Evolutionary conservation across 1,140 invertebrate species (phyloP).

Genomic region (Drosophila funebris): DNA sequence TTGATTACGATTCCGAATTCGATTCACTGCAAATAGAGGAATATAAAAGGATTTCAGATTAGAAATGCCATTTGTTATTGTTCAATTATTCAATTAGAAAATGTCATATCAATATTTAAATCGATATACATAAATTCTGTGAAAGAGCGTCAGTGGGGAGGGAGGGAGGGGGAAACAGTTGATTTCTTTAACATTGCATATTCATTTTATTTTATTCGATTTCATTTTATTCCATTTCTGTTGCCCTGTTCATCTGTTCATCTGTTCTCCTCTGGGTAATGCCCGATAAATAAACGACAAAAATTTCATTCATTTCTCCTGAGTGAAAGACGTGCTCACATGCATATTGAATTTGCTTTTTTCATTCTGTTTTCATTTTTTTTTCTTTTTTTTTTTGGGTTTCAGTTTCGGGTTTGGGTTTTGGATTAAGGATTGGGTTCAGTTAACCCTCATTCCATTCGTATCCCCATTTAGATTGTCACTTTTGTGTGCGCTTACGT

Average conservation of each 20-base stretch:
- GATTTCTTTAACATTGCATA: constrained; percentile 12
- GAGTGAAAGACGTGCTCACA: constrained; percentile 28
- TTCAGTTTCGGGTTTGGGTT: neutral
- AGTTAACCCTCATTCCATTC: neutral
- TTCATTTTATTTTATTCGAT: constrained; percentile 1
- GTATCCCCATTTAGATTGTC: constrained; percentile 45
- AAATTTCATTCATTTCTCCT: constrained; percentile 30
- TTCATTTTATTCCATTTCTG: constrained; percentile 5
- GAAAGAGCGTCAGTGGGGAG: too few relatives aligned
- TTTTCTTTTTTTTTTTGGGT: neutral
- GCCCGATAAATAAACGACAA: constrained; percentile 22
- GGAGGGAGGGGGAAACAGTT: neutral
- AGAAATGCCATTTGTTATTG: neutral
- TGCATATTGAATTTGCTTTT: constrained; percentile 30
- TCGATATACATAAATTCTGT: neutral
- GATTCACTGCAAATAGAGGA: constrained; percentile 20
- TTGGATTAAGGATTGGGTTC: constrained; percentile 1
- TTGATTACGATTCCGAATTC: neutral
- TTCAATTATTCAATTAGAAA: neutral
- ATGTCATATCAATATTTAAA: neutral
- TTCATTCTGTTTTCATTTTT: neutral
- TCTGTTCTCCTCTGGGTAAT: constrained; percentile 11
- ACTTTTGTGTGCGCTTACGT: constrained; percentile 73
- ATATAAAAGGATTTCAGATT: neutral
- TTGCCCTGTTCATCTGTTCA: neutral